phyloP scores from a whole-genome alignment of 2,797 vertebrate genomes.

The Siniperca undulata region DNA sequence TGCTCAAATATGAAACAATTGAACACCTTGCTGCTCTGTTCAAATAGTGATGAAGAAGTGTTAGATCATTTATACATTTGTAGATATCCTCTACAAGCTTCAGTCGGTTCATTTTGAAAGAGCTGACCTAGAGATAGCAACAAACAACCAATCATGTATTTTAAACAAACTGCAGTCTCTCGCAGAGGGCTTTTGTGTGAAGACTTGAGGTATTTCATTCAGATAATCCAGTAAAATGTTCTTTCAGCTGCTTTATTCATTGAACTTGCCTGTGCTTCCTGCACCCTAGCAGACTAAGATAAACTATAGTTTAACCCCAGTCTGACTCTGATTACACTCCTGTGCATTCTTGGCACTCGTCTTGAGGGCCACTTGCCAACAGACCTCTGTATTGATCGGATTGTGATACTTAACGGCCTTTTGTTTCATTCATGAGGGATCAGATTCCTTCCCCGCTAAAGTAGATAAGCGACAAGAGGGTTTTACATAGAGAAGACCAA shows the following conservation, averaged over 20 bases:
- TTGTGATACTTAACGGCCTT: conserved; percentile 65
- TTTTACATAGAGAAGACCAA: conserved; percentile 66
- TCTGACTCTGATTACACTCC: conserved; percentile 56
- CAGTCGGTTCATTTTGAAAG: conserved; percentile 22
- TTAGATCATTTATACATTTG: conserved; percentile 5
- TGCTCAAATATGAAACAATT: not conserved
- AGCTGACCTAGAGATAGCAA: conserved; percentile 20
- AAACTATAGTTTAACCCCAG: conserved; percentile 47
- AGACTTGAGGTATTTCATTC: conserved; percentile 31
- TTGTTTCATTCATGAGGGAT: conserved; percentile 81
- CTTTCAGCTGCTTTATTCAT: conserved; percentile 12
- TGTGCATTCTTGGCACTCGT: conserved; percentile 58
- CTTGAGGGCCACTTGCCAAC: conserved; percentile 66
- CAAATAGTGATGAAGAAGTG: not conserved
- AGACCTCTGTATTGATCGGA: conserved; percentile 68
- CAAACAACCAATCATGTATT: conserved; percentile 22
- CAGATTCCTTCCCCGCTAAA: conserved; percentile 50
- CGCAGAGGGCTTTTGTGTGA: not conserved
- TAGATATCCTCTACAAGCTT: conserved; percentile 16
- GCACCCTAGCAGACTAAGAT: conserved; percentile 21
- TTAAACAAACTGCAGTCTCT: conserved; percentile 19
- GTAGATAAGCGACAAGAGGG: conserved; percentile 64
- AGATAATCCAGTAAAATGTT: conserved; percentile 45
- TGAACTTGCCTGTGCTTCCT: conserved; percentile 21
- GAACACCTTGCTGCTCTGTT: conserved; percentile 2